A percentile compares a stretch with the other conserved stretches of the same genome.
phyloP scores from a whole-genome alignment of 2,797 vertebrate genomes.

The Cottoperca gobio region DNA sequence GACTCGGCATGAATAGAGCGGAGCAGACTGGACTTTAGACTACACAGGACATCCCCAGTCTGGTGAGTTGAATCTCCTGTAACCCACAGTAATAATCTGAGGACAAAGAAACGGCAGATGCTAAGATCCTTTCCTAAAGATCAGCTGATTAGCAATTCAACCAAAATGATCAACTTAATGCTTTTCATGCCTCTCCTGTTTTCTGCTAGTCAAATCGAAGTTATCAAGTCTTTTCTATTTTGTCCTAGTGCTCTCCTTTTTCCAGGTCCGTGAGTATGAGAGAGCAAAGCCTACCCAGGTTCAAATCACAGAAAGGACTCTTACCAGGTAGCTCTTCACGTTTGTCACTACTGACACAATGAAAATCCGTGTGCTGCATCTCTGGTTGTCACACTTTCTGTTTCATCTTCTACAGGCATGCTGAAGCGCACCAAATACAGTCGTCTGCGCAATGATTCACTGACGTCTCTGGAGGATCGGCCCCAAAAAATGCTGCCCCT shows the following conservation, averaged over 20 bases:
- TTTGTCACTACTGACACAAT: neutral
- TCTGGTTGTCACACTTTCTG: constrained; percentile 9
- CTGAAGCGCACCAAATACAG: constrained; percentile 95
- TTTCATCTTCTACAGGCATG: constrained; percentile 82
- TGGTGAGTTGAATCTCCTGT: constrained; percentile 65
- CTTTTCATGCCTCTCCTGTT: constrained; percentile 1
- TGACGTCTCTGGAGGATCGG: constrained; percentile 88
- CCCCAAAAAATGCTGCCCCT: constrained; percentile 70
- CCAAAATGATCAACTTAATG: constrained; percentile 2
- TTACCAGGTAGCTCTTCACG: constrained; percentile 57
- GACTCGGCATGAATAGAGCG: constrained; percentile 39
- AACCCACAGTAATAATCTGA: constrained; percentile 8
- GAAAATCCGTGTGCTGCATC: neutral
- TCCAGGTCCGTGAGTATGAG: constrained; percentile 87
- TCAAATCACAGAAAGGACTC: constrained; percentile 74
- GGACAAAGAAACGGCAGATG: neutral
- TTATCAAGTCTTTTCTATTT: constrained; percentile 27
- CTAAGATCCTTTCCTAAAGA: constrained; percentile 5
- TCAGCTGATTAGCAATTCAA: constrained; percentile 3
- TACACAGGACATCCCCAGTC: constrained; percentile 52
- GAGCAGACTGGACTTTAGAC: constrained; percentile 52
- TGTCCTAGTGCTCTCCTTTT: constrained; percentile 47
- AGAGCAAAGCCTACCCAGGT: constrained; percentile 81
- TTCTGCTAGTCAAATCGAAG: neutral
- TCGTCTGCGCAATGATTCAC: constrained; percentile 91